Evolutionary conservation across 2,113 vertebrate species (phyloP), one percentile per base, ranked within the genome.

Genomic region (Saimiri boliviensis): DNA sequence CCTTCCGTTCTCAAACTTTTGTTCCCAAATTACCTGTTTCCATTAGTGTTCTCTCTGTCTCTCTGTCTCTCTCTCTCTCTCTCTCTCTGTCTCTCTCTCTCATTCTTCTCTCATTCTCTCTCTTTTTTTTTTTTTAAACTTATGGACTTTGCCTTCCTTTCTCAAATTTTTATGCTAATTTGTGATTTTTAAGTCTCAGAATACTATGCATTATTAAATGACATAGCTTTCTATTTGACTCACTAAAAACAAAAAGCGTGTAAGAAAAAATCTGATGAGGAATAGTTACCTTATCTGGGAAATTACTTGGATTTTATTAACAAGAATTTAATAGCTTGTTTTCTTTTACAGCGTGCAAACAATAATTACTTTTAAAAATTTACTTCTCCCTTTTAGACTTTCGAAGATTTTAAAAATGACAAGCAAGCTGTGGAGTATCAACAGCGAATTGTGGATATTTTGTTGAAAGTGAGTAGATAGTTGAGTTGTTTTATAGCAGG

Each of bases 361-460:
- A 86, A 54, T 80, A 86, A 60, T 96, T 68, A 58, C 35, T 91
- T 96, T 70, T 25, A 0, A 74, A 95, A 68, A 35, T 49, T 95
- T 89, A 25, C 97, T 98, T 97, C 66, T 94, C n/a, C 93, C 60
- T 97, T 98, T 37, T 97, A 99, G 99, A 99, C 99, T n/a, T 99
- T 99, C 98, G 99, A 99, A 98, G 99, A 99, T 98, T 99, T 99
- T 94, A 99, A 99, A 98, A 99, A 99, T 97, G 99, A 99, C 98
- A 99, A 99, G 92, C 99, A 99, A 98, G 99, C 99, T 86, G 99
- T 99, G 89, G 99, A 99, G 95, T 99, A 99, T 97, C 99, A 99
- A 93, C 99, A 99, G 97, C 99, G 99, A 97, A 99, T 99, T 84
- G 99, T 99, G 98, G 99, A 99, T 98, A 99, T 99, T 96, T 98